Evolutionary conservation across 2,888 invertebrate species (phyloP), one percentile per base, ranked within the genome.

Genomic region (Oeneis ivallda): DNA sequence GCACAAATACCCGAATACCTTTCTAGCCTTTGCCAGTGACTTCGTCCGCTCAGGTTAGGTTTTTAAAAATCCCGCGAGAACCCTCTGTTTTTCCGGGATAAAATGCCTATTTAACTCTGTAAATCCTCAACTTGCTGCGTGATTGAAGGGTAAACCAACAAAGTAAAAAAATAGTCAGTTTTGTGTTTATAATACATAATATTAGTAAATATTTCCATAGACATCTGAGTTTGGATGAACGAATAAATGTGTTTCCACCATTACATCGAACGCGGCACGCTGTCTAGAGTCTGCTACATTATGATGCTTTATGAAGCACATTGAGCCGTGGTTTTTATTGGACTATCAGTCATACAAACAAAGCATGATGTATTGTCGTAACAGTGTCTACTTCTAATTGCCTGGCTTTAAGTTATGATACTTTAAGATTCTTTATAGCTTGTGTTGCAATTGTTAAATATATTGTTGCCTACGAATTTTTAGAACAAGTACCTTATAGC

Each of bases 191-290:
- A n/a, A n/a, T n/a, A 5, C 26, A 26, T 26, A 26, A 26, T 26
- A 26, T 26, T 26, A 26, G 26, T 26, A 26, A 11, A 10, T 10
- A 11, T 13, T 41, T 13, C 0, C 7, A 10, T 47, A 2, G 15
- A 3, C 47, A 47, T 15, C 9, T 7, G 47, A 9, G 8, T 47
- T 47, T 8, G 3, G 17, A 17, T 17, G 0, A 17, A 17, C 17
- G 15, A 17, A 2, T 1, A 13, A 19, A 11, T 50, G 26, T 49
- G 17, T 19, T 9, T 19, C 19, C 13, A 5, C 11, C 6, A 26
- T 11, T 11, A 49, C 62, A 53, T 45, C 77, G 76, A 73, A 71
- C 80, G 88, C 89, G 89, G 84, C 89, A 89, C 83, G 88, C 90
- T 83, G 90, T 90, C 90, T 89, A 80, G 77, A 76, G 41, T 65